Base-by-base conservation (phyloP, 2,888 invertebrate species). In the Coleophora flavipennella region DNA sequence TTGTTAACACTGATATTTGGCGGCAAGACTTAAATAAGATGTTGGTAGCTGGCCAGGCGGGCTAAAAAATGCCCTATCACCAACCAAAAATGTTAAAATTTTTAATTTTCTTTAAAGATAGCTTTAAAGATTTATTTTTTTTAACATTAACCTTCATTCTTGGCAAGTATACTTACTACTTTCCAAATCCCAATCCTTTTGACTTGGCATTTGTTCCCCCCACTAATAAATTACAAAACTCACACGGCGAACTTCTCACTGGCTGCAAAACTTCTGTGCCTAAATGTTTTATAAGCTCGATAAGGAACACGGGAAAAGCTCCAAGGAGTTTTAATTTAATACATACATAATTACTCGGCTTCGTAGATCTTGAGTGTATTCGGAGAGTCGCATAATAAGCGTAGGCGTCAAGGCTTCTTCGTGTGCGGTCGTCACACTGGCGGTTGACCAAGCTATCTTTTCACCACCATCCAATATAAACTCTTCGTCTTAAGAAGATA, bases 391-490 rank as follows among this genome's bases (percentile, higher is more conserved):
- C 63, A 66, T 67, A 65, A 66, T 67, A 67, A 57, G 55, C 57
- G 74, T 75, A 67, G 76, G 77, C 72, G 78, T 70, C 53, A 62
- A 63, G 59, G 59, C 67, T 53, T n/a, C n/a, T n/a, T 57, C 52
- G 67, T 73, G 77, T 78, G 79, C 70, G 80, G 77, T 72, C 71
- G 66, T 60, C 55, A 56, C 62, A 51, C 57, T n/a, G 27, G 20
- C 62, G 69, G 68, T 65, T 68, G 66, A 60, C 61, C 50, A 48
- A 55, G 48, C 56, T 56, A 59, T 53, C 50, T 41, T 31, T 35
- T 27, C 13, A 14, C 11, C 28, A 13, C 38, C 46, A 45, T 35
- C 26, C 47, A 13, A 64, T 62, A 41, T 13, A 35, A 43, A 50
- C 64, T 45, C 29, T 65, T 56, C n/a, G 1, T 0, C 3, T 2